Evolutionary conservation across 2,113 vertebrate species (phyloP).

Genomic region (Dasyornis broadbenti): DNA sequence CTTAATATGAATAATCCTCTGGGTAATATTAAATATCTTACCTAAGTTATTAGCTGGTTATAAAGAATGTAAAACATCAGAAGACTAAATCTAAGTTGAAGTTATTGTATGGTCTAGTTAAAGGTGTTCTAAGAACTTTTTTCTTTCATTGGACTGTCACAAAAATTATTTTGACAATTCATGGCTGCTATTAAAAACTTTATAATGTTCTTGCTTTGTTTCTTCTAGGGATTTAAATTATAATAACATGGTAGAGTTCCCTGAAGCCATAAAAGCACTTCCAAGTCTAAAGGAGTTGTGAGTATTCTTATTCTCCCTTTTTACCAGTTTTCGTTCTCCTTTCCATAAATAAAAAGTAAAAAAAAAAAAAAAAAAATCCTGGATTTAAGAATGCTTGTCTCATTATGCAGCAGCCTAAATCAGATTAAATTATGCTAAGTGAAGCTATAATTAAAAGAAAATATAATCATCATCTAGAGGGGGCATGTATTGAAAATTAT

Average conservation of each 20-base stretch:
- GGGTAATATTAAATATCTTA: background rate
- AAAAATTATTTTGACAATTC: background rate
- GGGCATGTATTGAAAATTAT: background rate
- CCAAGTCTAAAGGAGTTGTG: conserved; percentile 95
- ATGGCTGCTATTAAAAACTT: background rate
- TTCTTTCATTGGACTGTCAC: background rate
- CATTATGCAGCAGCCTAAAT: background rate
- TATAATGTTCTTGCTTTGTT: background rate
- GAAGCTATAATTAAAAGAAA: conserved; percentile 10
- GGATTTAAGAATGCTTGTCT: background rate
- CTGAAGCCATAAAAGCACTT: conserved; percentile 89
- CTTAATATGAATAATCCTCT: background rate
- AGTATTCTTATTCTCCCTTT: conserved; percentile 69
- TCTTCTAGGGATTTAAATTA: conserved; percentile 91
- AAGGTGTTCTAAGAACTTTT: background rate
- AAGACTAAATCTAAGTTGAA: background rate
- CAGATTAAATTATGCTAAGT: background rate
- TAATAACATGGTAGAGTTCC: conserved; percentile 90
- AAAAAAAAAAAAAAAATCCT: background rate
- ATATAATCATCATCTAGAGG: background rate
- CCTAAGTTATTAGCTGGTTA: background rate
- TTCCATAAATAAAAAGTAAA: background rate
- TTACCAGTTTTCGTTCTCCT: background rate
- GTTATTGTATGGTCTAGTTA: background rate
- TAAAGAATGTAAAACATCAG: background rate